phyloP scores from a whole-genome alignment of 2,888 invertebrate species.

The Penaeus monodon region DNA sequence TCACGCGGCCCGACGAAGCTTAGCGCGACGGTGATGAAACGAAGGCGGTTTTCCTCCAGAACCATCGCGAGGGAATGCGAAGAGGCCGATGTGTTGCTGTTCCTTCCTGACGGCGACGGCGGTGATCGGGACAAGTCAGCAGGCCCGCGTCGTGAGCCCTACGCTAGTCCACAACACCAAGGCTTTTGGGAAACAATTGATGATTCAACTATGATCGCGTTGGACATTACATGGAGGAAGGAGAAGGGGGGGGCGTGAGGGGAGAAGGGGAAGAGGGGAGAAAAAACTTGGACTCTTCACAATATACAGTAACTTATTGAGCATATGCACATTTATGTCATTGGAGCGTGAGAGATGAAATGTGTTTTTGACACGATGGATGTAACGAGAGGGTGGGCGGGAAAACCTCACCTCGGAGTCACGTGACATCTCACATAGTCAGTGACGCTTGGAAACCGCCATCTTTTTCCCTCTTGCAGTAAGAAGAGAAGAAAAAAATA shows the following conservation, averaged over 20 bases:
- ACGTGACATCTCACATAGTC: too few relatives aligned
- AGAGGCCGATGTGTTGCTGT: too few relatives aligned
- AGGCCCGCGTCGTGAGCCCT: constrained; percentile 38
- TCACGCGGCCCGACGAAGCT: too few relatives aligned
- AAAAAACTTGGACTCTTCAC: constrained; percentile 47
- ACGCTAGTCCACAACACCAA: constrained; percentile 41
- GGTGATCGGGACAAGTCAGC: constrained; percentile 31
- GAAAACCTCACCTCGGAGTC: too few relatives aligned
- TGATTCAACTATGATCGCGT: constrained; percentile 19
- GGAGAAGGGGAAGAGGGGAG: too few relatives aligned
- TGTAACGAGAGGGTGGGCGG: constrained; percentile 21
- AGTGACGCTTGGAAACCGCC: too few relatives aligned
- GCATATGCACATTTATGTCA: constrained; percentile 46
- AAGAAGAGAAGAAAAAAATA: too few relatives aligned
- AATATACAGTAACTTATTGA: constrained; percentile 51
- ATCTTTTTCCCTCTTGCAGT: too few relatives aligned
- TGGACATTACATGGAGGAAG: constrained; percentile 11
- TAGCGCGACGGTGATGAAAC: too few relatives aligned
- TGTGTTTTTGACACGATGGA: constrained; percentile 35
- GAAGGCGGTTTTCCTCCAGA: too few relatives aligned
- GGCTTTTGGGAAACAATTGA: constrained; percentile 34
- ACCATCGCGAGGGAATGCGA: too few relatives aligned
- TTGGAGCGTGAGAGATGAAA: constrained; percentile 31
- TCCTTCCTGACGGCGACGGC: neutral
- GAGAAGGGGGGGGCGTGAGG: too few relatives aligned